Percentiles rank a stretch among this genome's conserved stretches.
phyloP scores from a whole-genome alignment of 2,797 vertebrate species.

The Pristis pectinata region DNA sequence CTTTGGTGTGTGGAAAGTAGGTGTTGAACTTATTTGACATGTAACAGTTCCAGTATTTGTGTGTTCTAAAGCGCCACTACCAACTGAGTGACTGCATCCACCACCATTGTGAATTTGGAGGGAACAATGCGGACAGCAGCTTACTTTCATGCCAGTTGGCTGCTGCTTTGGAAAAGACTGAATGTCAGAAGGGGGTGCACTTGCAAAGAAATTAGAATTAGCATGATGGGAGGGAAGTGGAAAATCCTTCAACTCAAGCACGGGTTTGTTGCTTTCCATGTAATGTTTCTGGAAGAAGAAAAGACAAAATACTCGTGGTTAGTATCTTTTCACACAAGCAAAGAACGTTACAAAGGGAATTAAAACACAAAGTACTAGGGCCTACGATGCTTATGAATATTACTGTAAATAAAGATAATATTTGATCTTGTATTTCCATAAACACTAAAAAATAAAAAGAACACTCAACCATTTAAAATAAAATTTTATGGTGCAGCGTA shows the following conservation, averaged over 20 bases:
- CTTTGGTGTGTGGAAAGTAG: slow-evolving; percentile 53
- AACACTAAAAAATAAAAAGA: not conserved
- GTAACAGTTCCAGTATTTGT: slow-evolving; percentile 60
- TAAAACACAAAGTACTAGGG: not conserved
- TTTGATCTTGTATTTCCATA: not conserved
- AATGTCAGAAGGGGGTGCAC: slow-evolving; percentile 64
- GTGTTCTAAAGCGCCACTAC: slow-evolving; percentile 51
- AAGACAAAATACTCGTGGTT: not conserved
- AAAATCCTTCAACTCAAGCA: slow-evolving; percentile 81
- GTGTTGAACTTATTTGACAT: slow-evolving; percentile 64
- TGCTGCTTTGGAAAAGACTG: slow-evolving; percentile 66
- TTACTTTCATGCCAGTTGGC: slow-evolving; percentile 80
- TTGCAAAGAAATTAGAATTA: slow-evolving; percentile 67
- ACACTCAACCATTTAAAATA: not conserved
- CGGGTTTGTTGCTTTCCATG: slow-evolving; percentile 81
- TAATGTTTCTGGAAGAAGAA: slow-evolving; percentile 66
- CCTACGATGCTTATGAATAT: not conserved
- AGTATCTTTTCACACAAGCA: slow-evolving; percentile 1
- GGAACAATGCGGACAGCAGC: slow-evolving; percentile 73
- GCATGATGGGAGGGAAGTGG: slow-evolving; percentile 69
- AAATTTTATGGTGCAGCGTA: not conserved
- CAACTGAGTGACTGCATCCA: slow-evolving; percentile 61
- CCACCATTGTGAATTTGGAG: slow-evolving; percentile 59
- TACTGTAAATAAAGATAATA: not conserved
- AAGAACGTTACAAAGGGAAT: not conserved